A percentile compares a stretch with the other conserved stretches of the same genome.
Conservation (phyloP, 1,140 invertebrate genomes). For the Anadara kagoshimensis region DNA sequence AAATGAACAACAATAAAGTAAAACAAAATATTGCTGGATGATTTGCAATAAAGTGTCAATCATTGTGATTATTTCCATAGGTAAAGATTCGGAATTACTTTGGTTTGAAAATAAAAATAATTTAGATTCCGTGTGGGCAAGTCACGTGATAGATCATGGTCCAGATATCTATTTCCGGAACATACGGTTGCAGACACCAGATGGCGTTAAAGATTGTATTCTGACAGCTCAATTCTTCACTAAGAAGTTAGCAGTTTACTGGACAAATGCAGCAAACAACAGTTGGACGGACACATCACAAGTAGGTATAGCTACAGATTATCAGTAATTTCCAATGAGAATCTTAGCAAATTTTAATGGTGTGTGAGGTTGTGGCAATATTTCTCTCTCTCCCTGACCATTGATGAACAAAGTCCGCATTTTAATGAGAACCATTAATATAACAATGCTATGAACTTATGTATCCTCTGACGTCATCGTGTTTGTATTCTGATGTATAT, state of each 20-base stretch:
- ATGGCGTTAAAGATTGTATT: conserved; percentile 17
- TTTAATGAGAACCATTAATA: too few relatives aligned
- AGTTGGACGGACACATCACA: conserved; percentile 15
- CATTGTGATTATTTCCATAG: not conserved
- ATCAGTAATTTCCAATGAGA: too few relatives aligned
- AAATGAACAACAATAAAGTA: too few relatives aligned
- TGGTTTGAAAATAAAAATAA: conserved; percentile 20
- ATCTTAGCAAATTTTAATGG: too few relatives aligned
- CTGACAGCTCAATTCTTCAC: conserved; percentile 25
- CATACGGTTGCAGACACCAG: not conserved
- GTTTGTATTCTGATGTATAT: too few relatives aligned
- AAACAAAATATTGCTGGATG: too few relatives aligned
- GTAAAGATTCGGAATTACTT: conserved; percentile 22
- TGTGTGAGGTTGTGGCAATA: too few relatives aligned
- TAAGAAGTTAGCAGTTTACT: conserved; percentile 21
- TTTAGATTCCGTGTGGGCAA: not conserved
- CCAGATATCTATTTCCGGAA: conserved; percentile 19
- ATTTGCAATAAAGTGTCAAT: too few relatives aligned
- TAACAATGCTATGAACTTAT: too few relatives aligned
- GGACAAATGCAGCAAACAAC: conserved; percentile 1
- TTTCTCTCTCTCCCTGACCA: too few relatives aligned
- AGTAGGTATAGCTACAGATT: not conserved
- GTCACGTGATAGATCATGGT: conserved; percentile 13
- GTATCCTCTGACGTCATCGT: too few relatives aligned
- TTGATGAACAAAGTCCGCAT: too few relatives aligned